A percentile compares a stretch with the other conserved stretches of the same genome.
These are phyloP conservation scores for Phylloscopus trochilus DNA, from an alignment of 2,113 vertebrate genomes.

Conservation along the genomic window DNA sequence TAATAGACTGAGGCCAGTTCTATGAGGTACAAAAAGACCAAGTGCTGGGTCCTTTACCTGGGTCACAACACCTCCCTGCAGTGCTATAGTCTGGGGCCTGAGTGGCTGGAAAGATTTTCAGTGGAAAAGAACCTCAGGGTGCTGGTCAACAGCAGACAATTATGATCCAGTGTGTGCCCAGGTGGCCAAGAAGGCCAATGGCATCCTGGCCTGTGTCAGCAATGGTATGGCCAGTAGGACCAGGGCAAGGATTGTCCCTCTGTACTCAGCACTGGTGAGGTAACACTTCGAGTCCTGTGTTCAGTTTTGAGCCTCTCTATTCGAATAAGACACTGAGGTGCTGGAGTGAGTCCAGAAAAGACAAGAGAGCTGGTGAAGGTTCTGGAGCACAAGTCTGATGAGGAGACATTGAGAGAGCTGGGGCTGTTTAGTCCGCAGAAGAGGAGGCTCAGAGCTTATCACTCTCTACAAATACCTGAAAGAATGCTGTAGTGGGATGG, in stretches of 20 bases:
- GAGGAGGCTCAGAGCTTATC: neutral
- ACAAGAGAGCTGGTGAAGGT: neutral
- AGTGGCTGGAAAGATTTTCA: neutral
- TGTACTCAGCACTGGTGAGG: neutral
- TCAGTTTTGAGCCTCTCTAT: neutral
- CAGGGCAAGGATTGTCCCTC: neutral
- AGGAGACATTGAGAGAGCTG: neutral
- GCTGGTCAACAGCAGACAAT: neutral
- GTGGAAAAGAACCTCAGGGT: neutral
- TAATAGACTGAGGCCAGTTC: neutral
- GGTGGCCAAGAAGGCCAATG: neutral
- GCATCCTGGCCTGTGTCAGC: neutral
- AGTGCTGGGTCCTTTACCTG: neutral
- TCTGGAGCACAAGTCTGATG: neutral
- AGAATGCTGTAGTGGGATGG: neutral
- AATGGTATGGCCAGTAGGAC: rapidly evolving
- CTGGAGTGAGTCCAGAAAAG: neutral
- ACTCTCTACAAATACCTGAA: neutral
- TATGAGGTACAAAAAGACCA: neutral
- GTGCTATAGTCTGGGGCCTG: rapidly evolving
- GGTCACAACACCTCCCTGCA: neutral
- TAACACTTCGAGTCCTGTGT: rapidly evolving
- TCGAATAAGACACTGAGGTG: neutral
- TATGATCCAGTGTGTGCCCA: neutral
- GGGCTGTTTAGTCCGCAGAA: neutral